These are phyloP conservation scores for Salvelinus fontinalis DNA, from an alignment of 2,113 vertebrate species.

Conservation along the genomic window DNA sequence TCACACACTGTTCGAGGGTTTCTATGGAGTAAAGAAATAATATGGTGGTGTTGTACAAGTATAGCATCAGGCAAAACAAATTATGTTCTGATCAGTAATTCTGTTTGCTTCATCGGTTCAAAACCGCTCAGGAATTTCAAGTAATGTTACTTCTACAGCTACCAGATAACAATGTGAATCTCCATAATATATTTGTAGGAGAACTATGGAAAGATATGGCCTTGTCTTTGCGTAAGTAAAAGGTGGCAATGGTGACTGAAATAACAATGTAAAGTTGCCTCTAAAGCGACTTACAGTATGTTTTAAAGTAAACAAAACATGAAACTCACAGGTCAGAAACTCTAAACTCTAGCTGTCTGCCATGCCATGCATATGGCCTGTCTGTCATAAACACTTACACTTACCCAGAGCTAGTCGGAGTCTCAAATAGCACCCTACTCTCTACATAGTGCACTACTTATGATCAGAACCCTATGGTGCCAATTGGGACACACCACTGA, in stretches of 20 bases:
- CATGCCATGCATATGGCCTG: not conserved
- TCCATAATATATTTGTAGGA: not conserved
- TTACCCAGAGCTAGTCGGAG: too few relatives aligned
- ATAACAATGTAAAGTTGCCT: too few relatives aligned
- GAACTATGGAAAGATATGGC: not conserved
- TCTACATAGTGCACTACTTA: too few relatives aligned
- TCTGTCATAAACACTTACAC: not conserved
- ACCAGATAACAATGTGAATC: not conserved
- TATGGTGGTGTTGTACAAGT: not conserved
- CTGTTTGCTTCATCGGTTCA: not conserved
- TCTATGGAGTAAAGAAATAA: too few relatives aligned
- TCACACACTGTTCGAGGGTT: too few relatives aligned
- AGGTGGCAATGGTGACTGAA: not conserved
- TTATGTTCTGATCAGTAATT: not conserved
- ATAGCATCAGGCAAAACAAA: not conserved
- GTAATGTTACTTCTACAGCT: not conserved
- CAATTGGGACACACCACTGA: conserved; percentile 10
- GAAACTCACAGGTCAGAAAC: conserved; percentile 19
- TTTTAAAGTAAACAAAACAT: not conserved
- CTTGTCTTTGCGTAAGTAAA: not conserved
- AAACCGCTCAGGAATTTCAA: not conserved
- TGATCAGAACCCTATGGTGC: too few relatives aligned
- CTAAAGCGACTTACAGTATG: too few relatives aligned
- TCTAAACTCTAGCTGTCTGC: conserved; percentile 2
- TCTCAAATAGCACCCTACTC: too few relatives aligned